phyloP scores from a whole-genome alignment of 2,113 vertebrate species.

The Tylochromis polylepis region DNA sequence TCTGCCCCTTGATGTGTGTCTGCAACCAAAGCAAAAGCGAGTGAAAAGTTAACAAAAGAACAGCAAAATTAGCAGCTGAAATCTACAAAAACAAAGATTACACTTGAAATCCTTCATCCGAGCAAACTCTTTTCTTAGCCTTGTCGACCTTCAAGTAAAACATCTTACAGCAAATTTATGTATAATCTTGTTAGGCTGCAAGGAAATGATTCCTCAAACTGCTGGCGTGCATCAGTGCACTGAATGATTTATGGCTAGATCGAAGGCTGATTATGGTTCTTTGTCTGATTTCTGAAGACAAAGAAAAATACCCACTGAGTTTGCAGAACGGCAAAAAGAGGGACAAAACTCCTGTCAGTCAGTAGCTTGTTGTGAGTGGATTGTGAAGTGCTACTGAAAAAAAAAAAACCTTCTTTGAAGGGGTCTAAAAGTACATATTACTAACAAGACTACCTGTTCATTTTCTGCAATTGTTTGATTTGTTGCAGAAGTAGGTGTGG shows the following conservation, averaged over 20 bases:
- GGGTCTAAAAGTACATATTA: neutral
- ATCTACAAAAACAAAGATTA: neutral
- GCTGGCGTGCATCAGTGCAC: neutral
- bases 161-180: neutral
- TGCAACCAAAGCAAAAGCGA: neutral
- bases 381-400: neutral
- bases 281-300: constrained; percentile 44
- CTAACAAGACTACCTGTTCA: neutral
- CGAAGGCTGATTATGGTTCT: constrained; percentile 21
- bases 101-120: neutral
- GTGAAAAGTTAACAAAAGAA: neutral
- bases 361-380: neutral
- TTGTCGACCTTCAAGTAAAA: neutral
- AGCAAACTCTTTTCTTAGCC: neutral
- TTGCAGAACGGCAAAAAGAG: neutral
- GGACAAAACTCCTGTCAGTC: neutral
- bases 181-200: neutral
- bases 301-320: neutral
- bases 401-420: neutral
- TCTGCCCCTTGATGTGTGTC: neutral
- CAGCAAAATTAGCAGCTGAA: neutral
- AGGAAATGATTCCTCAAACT: constrained; percentile 3
- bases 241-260: constrained; percentile 18
- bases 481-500: neutral
- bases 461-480: neutral